Evolutionary conservation across 2,888 invertebrate genomes (phyloP), one percentile per base, ranked within the genome.

Genomic region (Lasioglossum vierecki): DNA sequence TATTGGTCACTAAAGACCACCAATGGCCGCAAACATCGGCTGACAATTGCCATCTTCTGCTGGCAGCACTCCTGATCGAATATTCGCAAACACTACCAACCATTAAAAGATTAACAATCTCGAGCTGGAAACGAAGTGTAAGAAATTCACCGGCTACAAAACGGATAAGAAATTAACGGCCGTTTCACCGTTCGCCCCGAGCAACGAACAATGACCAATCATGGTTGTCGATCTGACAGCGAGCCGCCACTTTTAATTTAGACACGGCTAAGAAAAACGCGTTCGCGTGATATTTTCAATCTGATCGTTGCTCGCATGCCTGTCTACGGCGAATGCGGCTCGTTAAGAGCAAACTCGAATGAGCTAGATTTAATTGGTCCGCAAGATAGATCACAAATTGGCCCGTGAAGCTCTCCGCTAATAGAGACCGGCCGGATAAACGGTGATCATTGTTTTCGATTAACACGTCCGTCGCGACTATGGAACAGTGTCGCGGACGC

Each of bases 291-390:
- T 11, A 66, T n/a, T 35, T 6, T 1, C 30, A 81, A 73, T 63
- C 79, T 30, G 78, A 63, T 81, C 49, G 49, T 49, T 53, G 35
- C 44, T 30, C 30, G 18, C 35, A 35, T 22, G 26, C 4, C 35
- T 49, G 15, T 2, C n/a, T 22, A 15, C 35, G 15, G 63, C 30
- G 63, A 44, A 66, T 53, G 53, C 18, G 73, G 79, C 72, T 35
- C 44, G 82, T 41, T 30, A 15, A 35, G 39, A 44, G 53, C 22
- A 26, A 18, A 18, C n/a, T 30, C 49, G 72, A 73, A 74, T 60
- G 70, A 73, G 35, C 22, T 35, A 73, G 73, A 80, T 82, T 82
- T 82, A 82, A 82, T 82, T 80, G 74, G 74, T 39, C 30, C 8
- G 60, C 60, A 30, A 75, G 74, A 44, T 30, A 68, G 15, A 11